Evolutionary conservation across 92 coral and sea anemone species (phyloP).

Genomic region (Diadumene lineata): DNA sequence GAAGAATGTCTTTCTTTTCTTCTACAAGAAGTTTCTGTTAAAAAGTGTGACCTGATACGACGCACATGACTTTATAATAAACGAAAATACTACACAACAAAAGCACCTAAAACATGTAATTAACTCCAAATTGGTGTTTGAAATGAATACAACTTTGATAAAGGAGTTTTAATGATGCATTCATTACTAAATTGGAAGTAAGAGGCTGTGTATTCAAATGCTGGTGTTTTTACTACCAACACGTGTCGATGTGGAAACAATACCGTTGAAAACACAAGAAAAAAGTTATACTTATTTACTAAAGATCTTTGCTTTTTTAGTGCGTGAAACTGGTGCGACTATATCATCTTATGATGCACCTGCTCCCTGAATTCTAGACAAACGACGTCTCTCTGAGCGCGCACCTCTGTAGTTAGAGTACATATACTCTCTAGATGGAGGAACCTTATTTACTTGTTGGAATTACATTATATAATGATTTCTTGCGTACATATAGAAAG

Average conservation of each 20-base stretch:
- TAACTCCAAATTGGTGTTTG: background rate
- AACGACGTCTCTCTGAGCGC: too few species aligned
- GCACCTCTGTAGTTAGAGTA: too few species aligned
- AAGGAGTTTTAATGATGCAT: background rate
- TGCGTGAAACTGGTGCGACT: background rate
- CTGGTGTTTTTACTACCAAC: background rate
- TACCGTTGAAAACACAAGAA: background rate
- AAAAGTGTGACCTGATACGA: background rate
- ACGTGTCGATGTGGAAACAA: background rate
- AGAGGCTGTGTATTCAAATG: background rate
- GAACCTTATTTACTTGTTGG: too few species aligned
- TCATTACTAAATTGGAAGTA: background rate
- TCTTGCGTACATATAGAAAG: too few species aligned
- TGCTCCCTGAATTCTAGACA: too few species aligned
- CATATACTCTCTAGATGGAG: too few species aligned
- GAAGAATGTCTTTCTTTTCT: background rate
- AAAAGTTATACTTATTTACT: background rate
- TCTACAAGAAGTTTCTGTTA: background rate
- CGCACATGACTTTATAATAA: background rate
- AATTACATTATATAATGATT: too few species aligned
- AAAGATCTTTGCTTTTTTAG: background rate
- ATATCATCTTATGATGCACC: too few species aligned
- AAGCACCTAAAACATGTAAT: background rate
- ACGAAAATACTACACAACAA: background rate
- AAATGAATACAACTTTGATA: slow-evolving; percentile 2